Conservation (phyloP, 2,113 vertebrate genomes). For the Mirza zaza region DNA sequence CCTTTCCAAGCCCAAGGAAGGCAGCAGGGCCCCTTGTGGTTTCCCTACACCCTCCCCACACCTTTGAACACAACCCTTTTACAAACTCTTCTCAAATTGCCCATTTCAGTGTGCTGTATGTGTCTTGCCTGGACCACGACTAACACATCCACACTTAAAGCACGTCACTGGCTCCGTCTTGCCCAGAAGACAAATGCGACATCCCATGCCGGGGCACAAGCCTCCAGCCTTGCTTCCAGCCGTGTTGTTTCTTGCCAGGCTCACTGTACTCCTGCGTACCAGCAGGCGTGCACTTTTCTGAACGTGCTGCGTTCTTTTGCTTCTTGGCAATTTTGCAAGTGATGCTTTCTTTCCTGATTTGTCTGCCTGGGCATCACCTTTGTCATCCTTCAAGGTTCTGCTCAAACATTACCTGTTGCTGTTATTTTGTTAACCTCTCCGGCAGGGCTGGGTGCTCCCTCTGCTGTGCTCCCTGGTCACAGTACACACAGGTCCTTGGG, state of each 20-base stretch:
- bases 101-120: background rate
- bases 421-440: background rate
- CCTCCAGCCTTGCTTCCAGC: background rate
- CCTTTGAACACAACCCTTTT: background rate
- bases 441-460: background rate
- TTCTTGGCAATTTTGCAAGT: background rate
- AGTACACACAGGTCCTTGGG: too few relatives aligned
- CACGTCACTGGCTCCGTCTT: background rate
- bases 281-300: background rate
- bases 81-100: background rate
- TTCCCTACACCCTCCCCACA: background rate
- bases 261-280: rapidly evolving
- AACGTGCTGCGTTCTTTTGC: background rate
- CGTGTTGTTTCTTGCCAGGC: background rate
- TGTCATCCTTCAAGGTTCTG: background rate
- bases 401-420: background rate
- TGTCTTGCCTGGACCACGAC: background rate
- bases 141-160: background rate
- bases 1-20: background rate
- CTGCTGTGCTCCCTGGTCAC: background rate
- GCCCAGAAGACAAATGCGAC: background rate
- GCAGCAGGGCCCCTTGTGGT: background rate
- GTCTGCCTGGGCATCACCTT: background rate
- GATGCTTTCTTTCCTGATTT: background rate
- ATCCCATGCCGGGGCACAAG: background rate